A percentile compares a stretch with the other conserved stretches of the same genome.
These are phyloP conservation scores for Catharus ustulatus DNA, from an alignment of 2,797 vertebrate genomes.

Conservation along the genomic window DNA sequence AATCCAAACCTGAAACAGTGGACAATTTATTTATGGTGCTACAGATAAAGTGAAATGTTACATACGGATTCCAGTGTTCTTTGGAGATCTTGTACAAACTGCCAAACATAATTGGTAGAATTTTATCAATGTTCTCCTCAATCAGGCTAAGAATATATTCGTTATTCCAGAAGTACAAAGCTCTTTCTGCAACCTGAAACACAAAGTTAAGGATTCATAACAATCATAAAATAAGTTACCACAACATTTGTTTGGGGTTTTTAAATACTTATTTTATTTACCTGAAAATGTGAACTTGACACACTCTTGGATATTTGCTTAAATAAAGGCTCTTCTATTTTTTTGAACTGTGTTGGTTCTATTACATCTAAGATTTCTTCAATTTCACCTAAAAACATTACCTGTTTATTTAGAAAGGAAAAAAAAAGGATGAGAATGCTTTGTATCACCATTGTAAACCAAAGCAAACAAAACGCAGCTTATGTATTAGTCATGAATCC, in stretches of 20 bases:
- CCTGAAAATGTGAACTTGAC: slow-evolving; percentile 98
- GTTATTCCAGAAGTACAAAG: slow-evolving; percentile 98
- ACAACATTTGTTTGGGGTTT: rapidly evolving
- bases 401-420: slow-evolving; percentile 75
- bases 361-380: slow-evolving; percentile 99
- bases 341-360: slow-evolving; percentile 97
- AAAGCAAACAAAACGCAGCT: neutral
- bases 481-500: neutral
- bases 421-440: neutral
- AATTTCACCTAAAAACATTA: slow-evolving; percentile 98
- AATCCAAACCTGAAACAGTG: neutral
- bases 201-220: slow-evolving; percentile 51
- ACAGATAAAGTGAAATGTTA: slow-evolving; percentile 23
- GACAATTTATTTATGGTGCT: neutral
- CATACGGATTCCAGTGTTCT: slow-evolving; percentile 99
- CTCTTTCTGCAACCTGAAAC: slow-evolving; percentile 93
- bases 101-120: slow-evolving; percentile 97
- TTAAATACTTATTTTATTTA: slow-evolving; percentile 48
- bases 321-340: slow-evolving; percentile 96
- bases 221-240: neutral
- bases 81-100: slow-evolving; percentile 98
- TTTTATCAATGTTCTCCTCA: slow-evolving; percentile 94
- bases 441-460: rapidly evolving
- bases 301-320: slow-evolving; percentile 96
- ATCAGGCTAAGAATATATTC: slow-evolving; percentile 99